Conservation (phyloP, 2,113 vertebrate genomes). For the Heterotilapia buettikoferi region DNA sequence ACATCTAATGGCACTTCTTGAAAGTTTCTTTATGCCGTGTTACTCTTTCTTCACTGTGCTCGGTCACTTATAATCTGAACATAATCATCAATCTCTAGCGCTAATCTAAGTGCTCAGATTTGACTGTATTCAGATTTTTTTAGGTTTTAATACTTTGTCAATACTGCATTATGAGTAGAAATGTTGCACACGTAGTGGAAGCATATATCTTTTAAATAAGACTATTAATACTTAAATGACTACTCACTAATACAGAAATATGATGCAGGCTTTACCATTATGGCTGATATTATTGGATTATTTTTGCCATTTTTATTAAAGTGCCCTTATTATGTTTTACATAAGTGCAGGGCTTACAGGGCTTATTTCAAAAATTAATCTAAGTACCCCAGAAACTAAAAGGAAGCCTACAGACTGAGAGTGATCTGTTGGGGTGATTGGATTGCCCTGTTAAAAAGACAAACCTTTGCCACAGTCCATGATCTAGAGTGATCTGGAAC, state of each 20-base stretch:
- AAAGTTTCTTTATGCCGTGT: not conserved
- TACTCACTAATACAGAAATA: not conserved
- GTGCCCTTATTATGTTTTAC: not conserved
- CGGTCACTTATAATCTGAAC: not conserved
- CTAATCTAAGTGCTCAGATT: not conserved
- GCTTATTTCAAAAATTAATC: not conserved
- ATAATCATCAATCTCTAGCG: not conserved
- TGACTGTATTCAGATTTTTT: not conserved
- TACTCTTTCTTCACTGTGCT: not conserved
- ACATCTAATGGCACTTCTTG: not conserved
- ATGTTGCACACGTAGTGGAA: not conserved
- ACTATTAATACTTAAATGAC: not conserved
- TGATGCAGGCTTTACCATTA: not conserved
- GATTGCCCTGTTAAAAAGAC: not conserved
- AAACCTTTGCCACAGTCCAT: not conserved
- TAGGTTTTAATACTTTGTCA: not conserved
- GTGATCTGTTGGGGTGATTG: not conserved
- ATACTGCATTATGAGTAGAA: not conserved
- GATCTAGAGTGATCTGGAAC: not conserved
- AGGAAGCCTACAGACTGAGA: not conserved
- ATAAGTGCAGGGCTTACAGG: not conserved
- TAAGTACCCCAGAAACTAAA: not conserved
- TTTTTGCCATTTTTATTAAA: not conserved
- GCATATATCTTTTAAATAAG: not conserved
- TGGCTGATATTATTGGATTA: not conserved